Evolutionary conservation across 2,113 vertebrate species (phyloP), one percentile per base, ranked within the genome.

Genomic region (Gorsachius goisagi): DNA sequence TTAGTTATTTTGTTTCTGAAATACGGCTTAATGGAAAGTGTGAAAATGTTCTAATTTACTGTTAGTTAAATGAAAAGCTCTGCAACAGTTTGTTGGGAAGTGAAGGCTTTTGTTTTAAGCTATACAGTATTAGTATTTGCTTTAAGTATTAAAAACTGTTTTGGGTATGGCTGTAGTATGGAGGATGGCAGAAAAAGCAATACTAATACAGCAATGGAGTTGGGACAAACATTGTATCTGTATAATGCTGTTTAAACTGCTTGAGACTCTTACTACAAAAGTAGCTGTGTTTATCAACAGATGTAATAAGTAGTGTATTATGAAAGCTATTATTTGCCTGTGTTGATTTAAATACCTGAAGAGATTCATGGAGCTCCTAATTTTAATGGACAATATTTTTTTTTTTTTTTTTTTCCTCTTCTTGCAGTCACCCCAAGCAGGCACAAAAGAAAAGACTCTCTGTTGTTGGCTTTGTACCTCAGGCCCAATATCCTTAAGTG

Each of bases 381-480:
- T n/a, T 78, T 62, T 81, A 67, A 88, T 78, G 26, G 73, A 27
- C 55, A 55, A 20, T 78, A 15, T 83, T 91, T 50, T 95, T 77
- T n/a, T n/a, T n/a, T n/a, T n/a, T n/a, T n/a, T n/a, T n/a, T n/a
- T n/a, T n/a, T n/a, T n/a, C n/a, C 93, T 84, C 95, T 89, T 95
- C 69, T 89, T 97, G 58, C 97, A 99, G 99, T 99, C 99, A 98
- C 99, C 99, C 97, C 99, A 99, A 98, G 99, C 99, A 94, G 99
- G 99, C 98, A 99, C 99, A 86, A 99, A 99, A 98, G 99, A 99
- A 97, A 99, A 99, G 98, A 99, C 99, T 12, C 98, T 99, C 78
- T 99, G 99, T 98, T 99, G 99, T 98, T 99, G 99, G 99, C 99
- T 99, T 98, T 99, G 99, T 98, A 99, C 99, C 99, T 99, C 99